These are phyloP conservation scores for Phaenicophaeus curvirostris DNA, from an alignment of 2,797 vertebrate genomes.

Conservation along the genomic window DNA sequence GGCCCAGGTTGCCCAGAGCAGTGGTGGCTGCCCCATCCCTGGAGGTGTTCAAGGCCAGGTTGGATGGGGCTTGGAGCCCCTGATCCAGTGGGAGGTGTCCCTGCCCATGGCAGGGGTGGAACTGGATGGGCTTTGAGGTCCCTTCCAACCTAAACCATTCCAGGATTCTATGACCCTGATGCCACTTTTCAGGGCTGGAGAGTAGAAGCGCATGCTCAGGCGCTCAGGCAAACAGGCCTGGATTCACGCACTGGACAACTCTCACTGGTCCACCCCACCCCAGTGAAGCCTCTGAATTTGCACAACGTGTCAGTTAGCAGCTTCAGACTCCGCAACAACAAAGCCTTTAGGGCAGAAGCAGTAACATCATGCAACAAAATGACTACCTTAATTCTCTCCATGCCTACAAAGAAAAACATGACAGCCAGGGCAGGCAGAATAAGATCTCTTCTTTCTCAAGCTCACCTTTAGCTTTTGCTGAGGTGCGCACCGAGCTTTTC, in stretches of 20 bases:
- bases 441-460: background rate
- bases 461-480: constrained; percentile 93
- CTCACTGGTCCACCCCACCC: rapidly evolving
- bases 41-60: no score
- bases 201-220: background rate
- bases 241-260: background rate
- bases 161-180: background rate
- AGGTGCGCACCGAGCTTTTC: constrained; percentile 94
- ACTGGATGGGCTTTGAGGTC: no score
- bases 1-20: no score
- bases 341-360: background rate
- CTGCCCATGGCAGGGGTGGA: no score
- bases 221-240: background rate
- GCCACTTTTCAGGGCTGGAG: background rate
- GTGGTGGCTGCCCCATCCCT: no score
- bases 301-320: background rate
- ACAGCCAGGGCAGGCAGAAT: background rate
- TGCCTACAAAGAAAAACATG: background rate
- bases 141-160: no score
- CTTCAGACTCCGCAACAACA: background rate
- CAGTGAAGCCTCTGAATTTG: rapidly evolving
- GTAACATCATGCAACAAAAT: background rate
- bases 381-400: background rate
- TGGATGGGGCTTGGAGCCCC: no score
- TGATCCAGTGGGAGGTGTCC: no score